Base-by-base conservation (phyloP, 2,113 vertebrate species). In the Phyllostomus discolor region DNA sequence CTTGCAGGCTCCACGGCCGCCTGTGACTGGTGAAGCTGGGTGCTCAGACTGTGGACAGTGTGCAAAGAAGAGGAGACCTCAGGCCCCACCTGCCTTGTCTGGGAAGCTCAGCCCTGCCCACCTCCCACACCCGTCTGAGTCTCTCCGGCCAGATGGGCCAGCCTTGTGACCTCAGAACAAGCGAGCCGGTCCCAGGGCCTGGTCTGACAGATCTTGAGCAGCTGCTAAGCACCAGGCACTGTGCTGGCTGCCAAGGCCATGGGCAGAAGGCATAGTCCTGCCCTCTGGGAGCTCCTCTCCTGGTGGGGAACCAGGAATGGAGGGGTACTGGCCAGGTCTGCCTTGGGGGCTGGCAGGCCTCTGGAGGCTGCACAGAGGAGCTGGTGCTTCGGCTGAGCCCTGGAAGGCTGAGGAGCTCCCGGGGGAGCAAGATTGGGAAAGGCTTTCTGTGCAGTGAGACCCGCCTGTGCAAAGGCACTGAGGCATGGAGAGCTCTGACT, bases 131-230 rank as follows among this genome's bases (percentile, higher is more conserved):
- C 0, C 78, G 4, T 38, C 54, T 31, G 59, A 48, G 75, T 79
- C 83, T 54, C 84, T 64, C n/a, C 46, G 92, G 73, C 67, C 59
- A 38, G 66, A 79, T 8, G 14, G 50, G 66, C 91, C 11, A 22
- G 62, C 48, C 79, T 90, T 1, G 0, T 26, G 95, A 43, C 46
- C 57, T 57, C 41, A 17, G 92, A 54, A 31, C 33, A 24, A 43
- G 57, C 35, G 64, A 67, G 73, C 66, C 12, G 35, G 86, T 70
- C 86, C 24, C 43, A 46, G 72, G 62, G 86, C 73, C 75, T 73
- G 35, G 52, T 33, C 7, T 88, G 86, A 52, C 46, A 35, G 92
- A 73, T 91, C 83, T 89, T 7, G 33, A 90, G 35, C 78, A 89
- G 81, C 90, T 92, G 75, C 50, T 22, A 10, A 54, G 46, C 38